Evolutionary conservation across 2,797 vertebrate species (phyloP).

Genomic region (Champsocephalus esox): DNA sequence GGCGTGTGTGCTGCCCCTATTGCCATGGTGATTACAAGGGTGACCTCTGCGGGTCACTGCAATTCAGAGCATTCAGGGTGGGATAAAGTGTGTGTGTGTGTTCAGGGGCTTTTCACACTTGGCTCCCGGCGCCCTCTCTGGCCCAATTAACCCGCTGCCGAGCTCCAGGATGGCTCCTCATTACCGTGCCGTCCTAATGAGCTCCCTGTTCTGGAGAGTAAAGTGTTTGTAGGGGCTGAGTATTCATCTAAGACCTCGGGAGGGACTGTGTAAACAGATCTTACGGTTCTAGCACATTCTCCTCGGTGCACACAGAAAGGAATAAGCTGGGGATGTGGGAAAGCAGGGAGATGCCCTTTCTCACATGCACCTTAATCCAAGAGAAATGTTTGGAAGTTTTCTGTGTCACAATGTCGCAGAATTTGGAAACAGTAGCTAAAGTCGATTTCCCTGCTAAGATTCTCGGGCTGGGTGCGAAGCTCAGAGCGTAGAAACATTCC

Average conservation of each 20-base stretch:
- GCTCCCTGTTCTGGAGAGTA: conserved; percentile 60
- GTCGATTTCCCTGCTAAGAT: conserved; percentile 11
- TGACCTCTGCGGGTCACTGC: conserved; percentile 67
- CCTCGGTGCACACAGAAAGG: not conserved
- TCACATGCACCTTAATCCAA: conserved; percentile 8
- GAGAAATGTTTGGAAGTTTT: conserved; percentile 31
- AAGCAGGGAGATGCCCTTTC: not conserved
- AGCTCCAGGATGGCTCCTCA: conserved; percentile 75
- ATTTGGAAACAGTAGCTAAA: conserved; percentile 33
- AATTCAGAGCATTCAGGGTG: conserved; percentile 71
- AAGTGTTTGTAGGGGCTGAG: conserved; percentile 60
- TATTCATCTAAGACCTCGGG: conserved; percentile 59
- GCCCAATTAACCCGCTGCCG: conserved; percentile 82
- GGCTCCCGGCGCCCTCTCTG: conserved; percentile 60
- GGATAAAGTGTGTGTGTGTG: conserved; percentile 53
- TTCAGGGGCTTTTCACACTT: conserved; percentile 49
- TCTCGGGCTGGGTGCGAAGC: conserved; percentile 28
- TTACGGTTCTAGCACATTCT: conserved; percentile 32
- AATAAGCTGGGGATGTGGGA: not conserved
- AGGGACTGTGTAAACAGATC: conserved; percentile 69
- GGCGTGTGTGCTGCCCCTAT: conserved; percentile 63
- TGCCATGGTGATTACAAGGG: conserved; percentile 80
- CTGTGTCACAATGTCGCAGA: conserved; percentile 13
- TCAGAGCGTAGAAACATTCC: not conserved
- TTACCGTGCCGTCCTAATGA: conserved; percentile 75